phyloP scores from a whole-genome alignment of 2,797 vertebrate species.

The Paramormyrops hopkinsi region DNA sequence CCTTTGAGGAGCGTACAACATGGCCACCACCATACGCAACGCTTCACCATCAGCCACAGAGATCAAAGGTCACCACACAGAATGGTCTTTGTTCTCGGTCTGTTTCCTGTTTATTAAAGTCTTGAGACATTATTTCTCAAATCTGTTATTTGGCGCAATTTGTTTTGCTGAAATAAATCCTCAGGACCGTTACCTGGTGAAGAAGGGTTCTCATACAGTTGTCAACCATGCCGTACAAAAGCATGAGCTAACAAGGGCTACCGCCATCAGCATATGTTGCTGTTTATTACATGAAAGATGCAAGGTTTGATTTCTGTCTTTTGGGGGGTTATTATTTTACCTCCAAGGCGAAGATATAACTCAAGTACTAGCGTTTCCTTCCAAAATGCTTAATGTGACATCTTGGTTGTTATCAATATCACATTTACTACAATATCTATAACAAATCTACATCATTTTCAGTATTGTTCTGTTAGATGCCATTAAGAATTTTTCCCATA shows the following conservation, averaged over 20 bases:
- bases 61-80: not conserved
- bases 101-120: not conserved
- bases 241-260: not conserved
- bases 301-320: not conserved
- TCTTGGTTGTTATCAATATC: not conserved
- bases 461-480: not conserved
- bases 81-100: conserved; percentile 10
- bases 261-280: not conserved
- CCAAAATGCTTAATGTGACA: not conserved
- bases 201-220: not conserved
- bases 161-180: not conserved
- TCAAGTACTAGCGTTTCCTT: not conserved
- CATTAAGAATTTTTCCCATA: not conserved
- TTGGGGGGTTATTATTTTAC: not conserved
- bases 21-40: not conserved
- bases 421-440: not conserved
- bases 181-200: not conserved
- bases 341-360: not conserved
- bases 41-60: not conserved
- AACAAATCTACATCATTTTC: not conserved
- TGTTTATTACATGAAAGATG: not conserved
- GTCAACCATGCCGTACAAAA: not conserved
- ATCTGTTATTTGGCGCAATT: not conserved
- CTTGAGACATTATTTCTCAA: not conserved
- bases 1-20: not conserved